Evolutionary conservation across 2,888 invertebrate genomes (phyloP), one percentile per base, ranked within the genome.

Genomic region (Cephus spinipes): DNA sequence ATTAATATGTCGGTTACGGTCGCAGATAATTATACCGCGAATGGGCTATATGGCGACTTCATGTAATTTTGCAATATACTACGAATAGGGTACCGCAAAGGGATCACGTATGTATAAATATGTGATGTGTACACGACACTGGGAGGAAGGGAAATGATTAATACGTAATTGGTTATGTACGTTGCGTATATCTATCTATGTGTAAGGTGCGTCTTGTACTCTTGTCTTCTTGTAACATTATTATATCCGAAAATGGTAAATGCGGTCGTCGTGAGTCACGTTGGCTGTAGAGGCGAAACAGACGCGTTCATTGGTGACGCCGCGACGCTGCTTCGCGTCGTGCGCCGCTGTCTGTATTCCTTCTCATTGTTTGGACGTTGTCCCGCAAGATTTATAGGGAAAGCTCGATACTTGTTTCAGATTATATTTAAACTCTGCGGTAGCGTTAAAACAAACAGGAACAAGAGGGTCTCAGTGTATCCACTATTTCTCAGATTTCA

Each of bases 241-340:
- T 68, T 30, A 68, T 69, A 77, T 82, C 86, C 85, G 76, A 80
- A 82, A 88, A 88, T 87, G 88, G 88, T 76, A 80, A 88, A 88
- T 81, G 85, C 86, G 84, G 84, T 85, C 88, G 82, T 73, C 77
- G 81, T 87, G 87, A 87, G 81, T 87, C 87, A 87, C 81, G 84
- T 75, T 79, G 33, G 81, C 79, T 81, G 80, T 73, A 71, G 76
- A 30, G 75, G 55, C 73, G 11, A 78, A 78, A 75, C 75, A 34
- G 78, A 75, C 69, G 71, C 35, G 36, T 73, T 12, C 78, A 31
- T 55, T 30, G 74, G 36, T n/a, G 78, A 35, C 34, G 71, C 32
- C 71, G 71, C 71, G 71, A 31, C 71, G 71, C 31, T 69, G 12
- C 32, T 11, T 30, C 4, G 69, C 69, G 69, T 69, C 71, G 3